Evolutionary conservation across 1,140 invertebrate genomes (phyloP).

Genomic region (Drosophila baimaii): DNA sequence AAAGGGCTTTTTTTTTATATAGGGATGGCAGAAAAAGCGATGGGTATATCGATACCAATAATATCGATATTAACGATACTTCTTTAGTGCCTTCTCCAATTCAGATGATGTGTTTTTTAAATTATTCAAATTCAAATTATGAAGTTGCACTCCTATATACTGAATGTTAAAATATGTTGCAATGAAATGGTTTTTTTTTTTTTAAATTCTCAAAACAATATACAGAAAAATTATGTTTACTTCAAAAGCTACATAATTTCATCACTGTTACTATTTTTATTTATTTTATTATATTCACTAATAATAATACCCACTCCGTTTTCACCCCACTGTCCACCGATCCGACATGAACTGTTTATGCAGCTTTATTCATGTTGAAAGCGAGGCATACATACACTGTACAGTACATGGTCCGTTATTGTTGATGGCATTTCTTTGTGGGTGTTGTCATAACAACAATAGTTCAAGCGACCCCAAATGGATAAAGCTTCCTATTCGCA

Average conservation of each 20-base stretch:
- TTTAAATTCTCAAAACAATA: no score
- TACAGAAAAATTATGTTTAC: no score
- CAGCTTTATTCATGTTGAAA: constrained; percentile 23
- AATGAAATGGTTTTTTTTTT: no score
- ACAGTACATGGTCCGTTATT: constrained; percentile 20
- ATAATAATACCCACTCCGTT: background rate
- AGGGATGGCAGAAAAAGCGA: no score
- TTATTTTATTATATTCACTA: background rate
- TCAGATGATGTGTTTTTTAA: no score
- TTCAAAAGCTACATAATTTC: background rate
- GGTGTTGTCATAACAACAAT: constrained; percentile 57
- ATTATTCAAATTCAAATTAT: no score
- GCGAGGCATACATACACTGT: background rate
- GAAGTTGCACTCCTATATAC: no score
- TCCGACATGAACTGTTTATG: constrained; percentile 25
- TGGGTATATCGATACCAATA: background rate
- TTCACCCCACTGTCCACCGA: constrained; percentile 33
- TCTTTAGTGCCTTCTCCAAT: no score
- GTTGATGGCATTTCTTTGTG: constrained; percentile 36
- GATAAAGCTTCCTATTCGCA: constrained; percentile 35
- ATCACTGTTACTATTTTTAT: background rate
- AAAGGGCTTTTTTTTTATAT: constrained; percentile 52
- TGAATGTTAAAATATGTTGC: no score
- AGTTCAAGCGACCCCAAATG: constrained; percentile 30
- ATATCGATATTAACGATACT: background rate